Base-by-base conservation (phyloP, 2,113 vertebrate genomes). In the Caranx ignobilis region DNA sequence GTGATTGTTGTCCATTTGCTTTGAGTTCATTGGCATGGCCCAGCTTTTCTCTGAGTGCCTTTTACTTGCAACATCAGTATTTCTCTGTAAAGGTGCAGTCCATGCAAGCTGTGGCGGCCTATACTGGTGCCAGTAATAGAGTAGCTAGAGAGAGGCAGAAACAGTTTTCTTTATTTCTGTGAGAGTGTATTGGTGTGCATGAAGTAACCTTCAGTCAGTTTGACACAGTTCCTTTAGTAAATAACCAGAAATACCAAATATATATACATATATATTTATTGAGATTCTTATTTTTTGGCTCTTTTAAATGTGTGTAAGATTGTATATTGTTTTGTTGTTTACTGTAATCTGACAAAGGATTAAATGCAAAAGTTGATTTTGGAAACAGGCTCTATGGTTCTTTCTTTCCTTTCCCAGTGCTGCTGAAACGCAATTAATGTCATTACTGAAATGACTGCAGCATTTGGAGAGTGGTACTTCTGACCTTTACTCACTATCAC, bases 1-100 rank as follows among this genome's bases (percentile, higher is more conserved):
- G 56, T 86, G 61, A 26, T 81, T 73, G 70, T 87, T 45, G 61
- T 83, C 31, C 59, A 5, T 73, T 73, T 65, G 50, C 71, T 87
- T 75, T 81, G 37, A 77, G 34, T 87, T 75, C 34, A 69, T 50
- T 67, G 76, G 78, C 77, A 73, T 86, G 79, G 84, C 78, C 47
- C 54, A 65, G 81, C 78, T 82, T 87, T 76, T 92, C 77, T 83
- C 82, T 82, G 82, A 92, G 92, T 92, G 91, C 91, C 91, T 91
- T 90, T 92, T 59, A 77, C 79, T 76, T 61, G 69, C 41, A 71
- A 75, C 71, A 48, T 89, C 11, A 62, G 12, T 82, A 72, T 88
- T 55, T 79, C 62, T 75, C 50, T 70, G 82, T 91, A 52, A 55
- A 76, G 71, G 65, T 83, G 87, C 85, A 77, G 72, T 77, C 69